phyloP scores from a whole-genome alignment of 2,888 invertebrate genomes.

The Drosophila koepferae region DNA sequence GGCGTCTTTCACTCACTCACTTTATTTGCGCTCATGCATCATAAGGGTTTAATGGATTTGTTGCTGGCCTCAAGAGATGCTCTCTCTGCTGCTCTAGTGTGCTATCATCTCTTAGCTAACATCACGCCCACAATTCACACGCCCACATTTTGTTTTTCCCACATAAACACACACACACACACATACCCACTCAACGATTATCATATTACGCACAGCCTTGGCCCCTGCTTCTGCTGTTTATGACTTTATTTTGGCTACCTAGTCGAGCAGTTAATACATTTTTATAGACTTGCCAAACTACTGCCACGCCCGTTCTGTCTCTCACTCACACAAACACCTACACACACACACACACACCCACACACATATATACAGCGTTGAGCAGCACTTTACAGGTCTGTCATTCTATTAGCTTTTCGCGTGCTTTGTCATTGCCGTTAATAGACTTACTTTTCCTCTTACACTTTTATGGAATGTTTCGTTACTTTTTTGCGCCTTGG shows the following conservation, averaged over 20 bases:
- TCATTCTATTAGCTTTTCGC: conserved; percentile 81
- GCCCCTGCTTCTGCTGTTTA: conserved; percentile 59
- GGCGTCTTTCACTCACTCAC: conserved; percentile 74
- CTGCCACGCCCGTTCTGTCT: conserved; percentile 38
- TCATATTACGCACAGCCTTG: conserved; percentile 71
- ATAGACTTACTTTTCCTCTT: conserved; percentile 74
- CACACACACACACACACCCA: neutral
- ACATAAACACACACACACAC: conserved; percentile 54
- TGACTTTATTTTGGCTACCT: conserved; percentile 77
- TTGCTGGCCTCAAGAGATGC: conserved; percentile 42
- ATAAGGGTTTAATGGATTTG: conserved; percentile 81
- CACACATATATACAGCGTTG: neutral
- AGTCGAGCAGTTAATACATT: conserved; percentile 71
- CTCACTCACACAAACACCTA: neutral
- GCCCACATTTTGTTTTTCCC: conserved; percentile 32
- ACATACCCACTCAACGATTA: conserved; percentile 73
- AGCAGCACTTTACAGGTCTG: conserved; percentile 57
- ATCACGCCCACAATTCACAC: conserved; percentile 64
- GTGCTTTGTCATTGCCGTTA: conserved; percentile 79
- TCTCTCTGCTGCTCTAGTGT: conserved; percentile 15
- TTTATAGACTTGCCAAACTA: conserved; percentile 77
- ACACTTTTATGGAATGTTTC: conserved; percentile 28
- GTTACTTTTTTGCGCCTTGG: conserved; percentile 25
- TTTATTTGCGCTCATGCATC: conserved; percentile 79
- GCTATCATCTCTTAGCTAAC: conserved; percentile 51